These are phyloP conservation scores for Intellagama lesueurii DNA, from an alignment of 2,797 vertebrate species.

Conservation along the genomic window DNA sequence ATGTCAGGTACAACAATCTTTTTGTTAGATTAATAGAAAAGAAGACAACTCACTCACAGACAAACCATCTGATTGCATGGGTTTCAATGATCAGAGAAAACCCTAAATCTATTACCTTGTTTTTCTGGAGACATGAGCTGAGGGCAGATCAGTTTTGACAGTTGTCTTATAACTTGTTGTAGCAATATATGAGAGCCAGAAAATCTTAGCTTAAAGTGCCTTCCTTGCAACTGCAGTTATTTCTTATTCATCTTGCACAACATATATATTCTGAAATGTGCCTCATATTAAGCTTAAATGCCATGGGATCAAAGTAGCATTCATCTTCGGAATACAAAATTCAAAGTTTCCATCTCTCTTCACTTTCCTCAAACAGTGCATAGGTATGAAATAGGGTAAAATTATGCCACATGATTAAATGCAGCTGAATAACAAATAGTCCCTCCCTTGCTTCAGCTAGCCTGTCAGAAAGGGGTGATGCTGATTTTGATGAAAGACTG, in stretches of 20 bases:
- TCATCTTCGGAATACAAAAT: background rate
- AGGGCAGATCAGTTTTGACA: background rate
- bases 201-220: background rate
- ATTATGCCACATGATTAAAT: background rate
- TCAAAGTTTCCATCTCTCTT: background rate
- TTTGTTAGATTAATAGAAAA: background rate
- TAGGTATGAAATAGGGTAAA: background rate
- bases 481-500: background rate
- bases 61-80: background rate
- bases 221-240: background rate
- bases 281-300: background rate
- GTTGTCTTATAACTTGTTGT: background rate
- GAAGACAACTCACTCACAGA: background rate
- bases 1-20: background rate
- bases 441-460: background rate
- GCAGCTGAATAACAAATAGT: background rate
- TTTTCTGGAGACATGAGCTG: background rate
- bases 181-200: background rate
- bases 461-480: background rate
- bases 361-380: background rate
- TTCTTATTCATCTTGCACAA: conserved; percentile 2
- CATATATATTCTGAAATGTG: background rate
- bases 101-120: background rate
- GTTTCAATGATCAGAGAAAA: background rate
- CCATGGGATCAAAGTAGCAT: background rate